These are phyloP conservation scores for Rhinella marina DNA, from an alignment of 2,797 vertebrate genomes.

Conservation along the genomic window DNA sequence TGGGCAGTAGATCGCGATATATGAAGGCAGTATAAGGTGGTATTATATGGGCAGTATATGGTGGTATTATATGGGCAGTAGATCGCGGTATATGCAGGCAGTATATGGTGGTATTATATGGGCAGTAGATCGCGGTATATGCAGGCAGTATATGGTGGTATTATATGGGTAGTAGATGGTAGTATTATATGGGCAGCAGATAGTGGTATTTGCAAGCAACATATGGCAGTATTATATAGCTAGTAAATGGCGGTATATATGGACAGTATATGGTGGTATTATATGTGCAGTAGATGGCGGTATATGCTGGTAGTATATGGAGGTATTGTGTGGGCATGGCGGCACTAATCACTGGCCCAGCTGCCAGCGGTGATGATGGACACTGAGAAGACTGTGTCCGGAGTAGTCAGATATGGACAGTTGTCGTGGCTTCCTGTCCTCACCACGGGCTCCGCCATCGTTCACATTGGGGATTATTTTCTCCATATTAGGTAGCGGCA, in stretches of 20 bases:
- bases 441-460: not conserved
- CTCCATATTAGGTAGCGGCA: slow-evolving; percentile 20
- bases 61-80: too few relatives aligned
- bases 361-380: not conserved
- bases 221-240: not conserved
- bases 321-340: not conserved
- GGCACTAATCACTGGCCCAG: not conserved
- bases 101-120: too few relatives aligned
- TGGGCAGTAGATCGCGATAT: too few relatives aligned
- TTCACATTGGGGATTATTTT: not conserved
- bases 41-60: too few relatives aligned
- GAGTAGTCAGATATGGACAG: not conserved
- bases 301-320: not conserved
- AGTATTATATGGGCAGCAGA: too few relatives aligned
- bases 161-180: too few relatives aligned
- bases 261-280: not conserved
- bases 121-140: too few relatives aligned
- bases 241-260: not conserved
- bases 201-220: too few relatives aligned
- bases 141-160: too few relatives aligned
- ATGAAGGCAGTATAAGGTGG: too few relatives aligned
- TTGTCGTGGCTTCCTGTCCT: not conserved
- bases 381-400: too few relatives aligned
- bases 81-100: too few relatives aligned
- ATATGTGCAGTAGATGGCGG: not conserved